These are phyloP conservation scores for Vanacampus margaritifer DNA, from an alignment of 2,113 vertebrate species.

Conservation along the genomic window DNA sequence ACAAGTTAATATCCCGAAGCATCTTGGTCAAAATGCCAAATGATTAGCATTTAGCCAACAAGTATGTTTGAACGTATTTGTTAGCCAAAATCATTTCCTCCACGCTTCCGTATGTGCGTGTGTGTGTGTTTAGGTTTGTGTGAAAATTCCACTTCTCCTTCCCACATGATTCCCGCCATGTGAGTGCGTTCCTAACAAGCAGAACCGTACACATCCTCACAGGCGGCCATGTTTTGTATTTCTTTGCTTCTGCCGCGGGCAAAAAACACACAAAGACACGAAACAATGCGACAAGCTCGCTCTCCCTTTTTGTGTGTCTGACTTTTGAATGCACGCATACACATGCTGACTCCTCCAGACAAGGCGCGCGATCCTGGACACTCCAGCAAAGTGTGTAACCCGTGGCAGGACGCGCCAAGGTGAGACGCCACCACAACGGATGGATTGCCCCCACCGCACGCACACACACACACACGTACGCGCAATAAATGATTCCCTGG, in stretches of 20 bases:
- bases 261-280: constrained; percentile 67
- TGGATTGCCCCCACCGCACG: constrained; percentile 39
- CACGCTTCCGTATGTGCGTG: not conserved
- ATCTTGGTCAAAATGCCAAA: too few relatives aligned
- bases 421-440: constrained; percentile 61
- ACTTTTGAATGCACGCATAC: constrained; percentile 26
- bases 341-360: constrained; percentile 34
- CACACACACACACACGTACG: constrained; percentile 23
- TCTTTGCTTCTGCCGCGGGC: constrained; percentile 56
- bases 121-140: constrained; percentile 14
- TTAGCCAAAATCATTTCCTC: too few relatives aligned
- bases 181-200: constrained; percentile 1
- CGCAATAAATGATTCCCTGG: constrained; percentile 65
- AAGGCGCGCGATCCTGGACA: constrained; percentile 38
- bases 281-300: constrained; percentile 44
- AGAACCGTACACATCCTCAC: constrained; percentile 10
- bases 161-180: constrained; percentile 22
- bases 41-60: too few relatives aligned
- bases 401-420: constrained; percentile 67
- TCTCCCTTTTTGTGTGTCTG: constrained; percentile 22
- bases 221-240: constrained; percentile 30
- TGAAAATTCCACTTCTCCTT: constrained; percentile 35
- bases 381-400: constrained; percentile 52
- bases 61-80: too few relatives aligned
- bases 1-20: too few relatives aligned